Evolutionary conservation across 2,888 invertebrate species (phyloP), one percentile per base, ranked within the genome.

Genomic region (Onchidella celtica): DNA sequence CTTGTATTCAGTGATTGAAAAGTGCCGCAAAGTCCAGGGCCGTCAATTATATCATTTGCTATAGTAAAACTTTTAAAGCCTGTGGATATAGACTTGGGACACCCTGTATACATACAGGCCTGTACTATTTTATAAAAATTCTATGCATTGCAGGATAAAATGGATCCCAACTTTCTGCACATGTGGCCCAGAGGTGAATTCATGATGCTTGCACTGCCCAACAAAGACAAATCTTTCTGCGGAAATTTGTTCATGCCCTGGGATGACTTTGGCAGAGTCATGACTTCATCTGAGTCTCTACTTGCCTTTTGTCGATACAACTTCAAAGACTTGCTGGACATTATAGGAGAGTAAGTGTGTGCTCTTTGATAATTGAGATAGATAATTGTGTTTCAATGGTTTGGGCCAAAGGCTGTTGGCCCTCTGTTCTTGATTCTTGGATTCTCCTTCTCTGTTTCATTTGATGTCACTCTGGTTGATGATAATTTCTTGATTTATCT

Each of bases 131-230:
- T n/a, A n/a, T n/a, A n/a, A n/a, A n/a, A n/a, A n/a, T n/a, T n/a
- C n/a, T n/a, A n/a, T n/a, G n/a, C n/a, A n/a, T n/a, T n/a, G 21
- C 34, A 74, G 74, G 17, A 63, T n/a, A 36, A 65, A 17, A 47
- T 76, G 66, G 76, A 65, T 1, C 29, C 21, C 2, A 38, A 47
- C 66, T 40, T 65, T 40, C 76, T 76, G 9, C 76, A 76, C 55
- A 55, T 76, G 38, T 76, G 76, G 76, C 76, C 76, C 21, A 38
- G 66, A 34, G 61, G 38, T 36, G 65, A 65, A 3, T 76, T 76
- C 55, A 66, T 76, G 65, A 24, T 76, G 34, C 17, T 76, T 29
- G 38, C 47, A 1, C n/a, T 76, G 59, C 76, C 76, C 2, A 76
- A 76, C n/a, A 34, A 27, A n/a, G 76, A 76, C 65, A 38, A 34